Conservation (phyloP, 2,797 vertebrate species). For the Sebastes aleutianus region DNA sequence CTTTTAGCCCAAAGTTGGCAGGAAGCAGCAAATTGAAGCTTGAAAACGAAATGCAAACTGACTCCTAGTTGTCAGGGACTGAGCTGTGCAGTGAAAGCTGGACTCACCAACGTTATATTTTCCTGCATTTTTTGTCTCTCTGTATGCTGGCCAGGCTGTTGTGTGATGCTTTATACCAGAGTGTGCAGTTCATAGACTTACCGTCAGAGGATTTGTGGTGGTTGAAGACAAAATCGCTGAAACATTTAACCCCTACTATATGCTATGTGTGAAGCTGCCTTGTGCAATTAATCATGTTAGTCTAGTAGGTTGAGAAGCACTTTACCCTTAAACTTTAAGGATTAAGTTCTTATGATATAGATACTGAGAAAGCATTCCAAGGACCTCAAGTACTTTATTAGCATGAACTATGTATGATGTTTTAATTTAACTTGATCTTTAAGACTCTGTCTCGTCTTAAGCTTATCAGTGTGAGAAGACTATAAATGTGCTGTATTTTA, state of each 20-base stretch:
- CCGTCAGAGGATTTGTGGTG: background rate
- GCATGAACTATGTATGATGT: constrained; percentile 1
- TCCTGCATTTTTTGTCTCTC: background rate
- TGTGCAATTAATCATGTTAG: background rate
- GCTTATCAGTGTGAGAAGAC: constrained; percentile 25
- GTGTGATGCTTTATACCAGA: background rate
- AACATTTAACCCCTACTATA: background rate
- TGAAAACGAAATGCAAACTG: background rate
- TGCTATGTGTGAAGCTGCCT: background rate
- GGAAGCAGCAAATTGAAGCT: background rate
- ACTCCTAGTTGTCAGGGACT: background rate
- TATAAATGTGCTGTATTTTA: constrained; percentile 33
- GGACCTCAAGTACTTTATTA: background rate
- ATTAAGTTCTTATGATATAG: constrained; percentile 14
- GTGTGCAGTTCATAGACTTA: background rate
- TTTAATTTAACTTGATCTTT: constrained; percentile 46
- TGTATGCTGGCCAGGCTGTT: background rate
- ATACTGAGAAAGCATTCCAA: constrained; percentile 10
- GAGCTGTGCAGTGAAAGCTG: background rate
- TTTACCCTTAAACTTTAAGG: background rate
- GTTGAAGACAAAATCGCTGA: background rate
- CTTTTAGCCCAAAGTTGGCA: background rate
- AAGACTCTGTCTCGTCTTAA: background rate
- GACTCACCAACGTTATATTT: background rate
- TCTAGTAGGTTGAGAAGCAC: background rate